Evolutionary conservation across 2,113 vertebrate species (phyloP).

Genomic region (Paratilapia polleni): DNA sequence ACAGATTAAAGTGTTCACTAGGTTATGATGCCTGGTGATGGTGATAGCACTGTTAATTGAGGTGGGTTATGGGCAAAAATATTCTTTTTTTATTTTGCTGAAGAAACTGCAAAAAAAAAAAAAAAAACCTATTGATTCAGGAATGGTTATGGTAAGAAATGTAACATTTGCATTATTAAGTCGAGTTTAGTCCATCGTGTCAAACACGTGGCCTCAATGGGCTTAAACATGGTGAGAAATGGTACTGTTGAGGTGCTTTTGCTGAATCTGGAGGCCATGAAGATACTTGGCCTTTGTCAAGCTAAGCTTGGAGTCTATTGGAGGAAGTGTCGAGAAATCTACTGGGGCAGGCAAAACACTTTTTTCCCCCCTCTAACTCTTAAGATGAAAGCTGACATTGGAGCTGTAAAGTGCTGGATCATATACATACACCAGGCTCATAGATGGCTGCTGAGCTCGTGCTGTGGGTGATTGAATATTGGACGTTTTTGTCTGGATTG

Average conservation of each 20-base stretch:
- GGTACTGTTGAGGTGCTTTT: not conserved
- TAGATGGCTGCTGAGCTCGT: not conserved
- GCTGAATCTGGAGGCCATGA: not conserved
- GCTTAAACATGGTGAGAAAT: rapidly evolving
- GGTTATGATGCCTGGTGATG: not conserved
- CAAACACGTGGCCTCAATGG: rapidly evolving
- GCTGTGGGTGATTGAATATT: not conserved
- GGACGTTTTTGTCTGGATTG: not conserved
- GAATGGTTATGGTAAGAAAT: not conserved
- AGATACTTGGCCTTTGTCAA: not conserved
- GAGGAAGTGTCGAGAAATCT: too few species aligned
- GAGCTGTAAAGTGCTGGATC: not conserved
- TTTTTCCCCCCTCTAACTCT: too few species aligned
- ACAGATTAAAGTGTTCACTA: not conserved
- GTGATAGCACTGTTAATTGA: not conserved
- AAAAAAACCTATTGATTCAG: rapidly evolving
- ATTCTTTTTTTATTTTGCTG: not conserved
- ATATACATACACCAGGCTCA: not conserved
- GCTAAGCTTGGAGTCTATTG: too few species aligned
- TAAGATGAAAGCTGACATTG: not conserved
- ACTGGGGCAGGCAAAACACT: too few species aligned
- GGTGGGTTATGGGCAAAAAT: not conserved
- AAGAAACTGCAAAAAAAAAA: not conserved
- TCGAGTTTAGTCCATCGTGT: rapidly evolving
- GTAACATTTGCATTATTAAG: not conserved